phyloP scores from a whole-genome alignment of 2,888 invertebrate genomes.

The Erebia palarica region DNA sequence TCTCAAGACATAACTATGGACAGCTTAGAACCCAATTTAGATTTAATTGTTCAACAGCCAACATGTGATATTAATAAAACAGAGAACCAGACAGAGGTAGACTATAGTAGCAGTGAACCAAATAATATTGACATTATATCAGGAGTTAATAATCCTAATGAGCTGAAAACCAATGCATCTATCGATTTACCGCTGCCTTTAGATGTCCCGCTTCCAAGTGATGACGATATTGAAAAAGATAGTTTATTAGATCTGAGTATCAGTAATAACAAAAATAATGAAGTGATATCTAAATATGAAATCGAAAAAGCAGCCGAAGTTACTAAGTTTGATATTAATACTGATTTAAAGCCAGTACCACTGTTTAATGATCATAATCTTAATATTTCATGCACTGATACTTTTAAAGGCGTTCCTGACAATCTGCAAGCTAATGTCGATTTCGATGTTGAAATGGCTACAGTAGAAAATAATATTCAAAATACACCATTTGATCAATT shows the following conservation, averaged over 20 bases:
- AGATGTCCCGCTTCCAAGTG: conserved; percentile 32
- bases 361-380: not conserved
- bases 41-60: not conserved
- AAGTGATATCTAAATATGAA: not conserved
- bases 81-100: not conserved
- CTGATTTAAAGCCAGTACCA: not conserved
- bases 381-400: too few relatives aligned
- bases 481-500: not conserved
- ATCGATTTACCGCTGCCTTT: conserved; percentile 12
- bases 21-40: not conserved
- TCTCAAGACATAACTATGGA: conserved; percentile 11
- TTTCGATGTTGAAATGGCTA: not conserved
- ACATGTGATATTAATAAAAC: not conserved
- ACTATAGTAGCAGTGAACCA: not conserved
- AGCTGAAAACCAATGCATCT: not conserved
- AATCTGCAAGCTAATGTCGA: not conserved
- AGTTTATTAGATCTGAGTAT: not conserved
- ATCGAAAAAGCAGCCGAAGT: not conserved
- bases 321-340: not conserved
- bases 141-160: not conserved
- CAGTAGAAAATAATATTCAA: not conserved
- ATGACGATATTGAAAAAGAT: conserved; percentile 29
- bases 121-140: not conserved
- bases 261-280: not conserved
- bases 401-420: too few relatives aligned